Evolutionary conservation across 2,888 invertebrate genomes (phyloP), one percentile per base, ranked within the genome.

Genomic region (Cephonodes hylas): DNA sequence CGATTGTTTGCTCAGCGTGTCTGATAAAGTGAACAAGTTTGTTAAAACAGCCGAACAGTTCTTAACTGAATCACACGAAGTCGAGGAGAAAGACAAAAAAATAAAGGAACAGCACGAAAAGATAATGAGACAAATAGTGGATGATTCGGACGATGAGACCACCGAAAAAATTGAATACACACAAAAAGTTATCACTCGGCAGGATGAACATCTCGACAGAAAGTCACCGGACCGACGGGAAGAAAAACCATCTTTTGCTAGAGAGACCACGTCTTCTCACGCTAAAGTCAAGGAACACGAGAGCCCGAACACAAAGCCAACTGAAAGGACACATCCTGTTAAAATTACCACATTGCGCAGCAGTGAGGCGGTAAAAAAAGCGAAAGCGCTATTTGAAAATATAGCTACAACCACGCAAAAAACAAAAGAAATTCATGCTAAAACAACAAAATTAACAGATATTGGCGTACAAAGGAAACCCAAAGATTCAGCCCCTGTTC

Each of bases 381-480:
- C 96, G 0, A 96, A 95, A 81, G 94, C 94, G 44, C 79, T 96
- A 42, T 96, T 96, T 83, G 96, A 96, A 86, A 95, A 93, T 66
- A 94, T 94, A 66, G 93, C 93, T 31, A 87, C 91, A 15, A 84
- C 86, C 20, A 81, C 85, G 34, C 76, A 82, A 66, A 83, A 86
- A 70, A 73, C 76, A 8, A 83, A 85, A 69, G 84, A 85, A 44
- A 70, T 71, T 5, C 71, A 64, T 3, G 66, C 67, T 27, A 87
- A 85, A 64, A 73, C 79, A n/a, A 83, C 89, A 0, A 93, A 93
- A 67, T 73, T 93, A 23, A 90, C 90, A 7, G 93, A 93, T 63
- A 93, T 93, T 45, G 90, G 92, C 18, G 88, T 91, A 0, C 80
- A 87, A 61, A 89, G 88, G 68, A 77, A 83, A 22, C 76, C 81